Conservation (phyloP, 2,113 vertebrate genomes). For the Rattus rattus region DNA sequence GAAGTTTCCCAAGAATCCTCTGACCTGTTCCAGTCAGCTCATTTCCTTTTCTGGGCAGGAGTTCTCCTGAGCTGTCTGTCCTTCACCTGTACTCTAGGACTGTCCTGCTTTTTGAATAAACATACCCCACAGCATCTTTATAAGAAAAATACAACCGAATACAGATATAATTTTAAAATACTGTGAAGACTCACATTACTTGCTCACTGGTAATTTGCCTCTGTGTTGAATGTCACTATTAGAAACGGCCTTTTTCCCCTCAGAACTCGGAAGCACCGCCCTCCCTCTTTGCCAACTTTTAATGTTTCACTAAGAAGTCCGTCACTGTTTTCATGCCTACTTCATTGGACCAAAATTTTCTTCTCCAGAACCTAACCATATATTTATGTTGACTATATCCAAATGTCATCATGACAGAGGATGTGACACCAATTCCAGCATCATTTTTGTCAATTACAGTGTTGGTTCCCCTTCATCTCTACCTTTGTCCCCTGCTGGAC, state of each 20-base stretch:
- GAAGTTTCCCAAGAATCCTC: neutral
- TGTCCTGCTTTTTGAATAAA: neutral
- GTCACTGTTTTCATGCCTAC: neutral
- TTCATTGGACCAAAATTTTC: neutral
- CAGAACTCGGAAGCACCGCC: neutral
- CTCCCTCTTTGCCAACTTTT: neutral
- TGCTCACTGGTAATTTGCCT: neutral
- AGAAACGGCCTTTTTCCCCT: neutral
- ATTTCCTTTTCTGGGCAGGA: neutral
- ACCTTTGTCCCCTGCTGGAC: neutral
- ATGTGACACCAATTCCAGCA: neutral
- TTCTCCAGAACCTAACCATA: neutral
- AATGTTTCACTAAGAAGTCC: neutral
- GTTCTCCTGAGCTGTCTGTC: neutral
- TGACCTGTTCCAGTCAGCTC: neutral
- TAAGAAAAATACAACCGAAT: neutral
- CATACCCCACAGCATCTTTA: neutral
- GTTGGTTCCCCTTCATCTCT: neutral
- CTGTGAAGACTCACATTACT: slow-evolving; percentile 2
- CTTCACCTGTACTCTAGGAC: neutral
- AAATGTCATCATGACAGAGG: neutral
- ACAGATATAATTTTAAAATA: neutral
- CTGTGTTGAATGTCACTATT: neutral
- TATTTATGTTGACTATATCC: neutral
- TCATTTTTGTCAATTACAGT: neutral